These are phyloP conservation scores for Litoditis marina DNA, from an alignment of 2,888 invertebrate species.

Conservation along the genomic window DNA sequence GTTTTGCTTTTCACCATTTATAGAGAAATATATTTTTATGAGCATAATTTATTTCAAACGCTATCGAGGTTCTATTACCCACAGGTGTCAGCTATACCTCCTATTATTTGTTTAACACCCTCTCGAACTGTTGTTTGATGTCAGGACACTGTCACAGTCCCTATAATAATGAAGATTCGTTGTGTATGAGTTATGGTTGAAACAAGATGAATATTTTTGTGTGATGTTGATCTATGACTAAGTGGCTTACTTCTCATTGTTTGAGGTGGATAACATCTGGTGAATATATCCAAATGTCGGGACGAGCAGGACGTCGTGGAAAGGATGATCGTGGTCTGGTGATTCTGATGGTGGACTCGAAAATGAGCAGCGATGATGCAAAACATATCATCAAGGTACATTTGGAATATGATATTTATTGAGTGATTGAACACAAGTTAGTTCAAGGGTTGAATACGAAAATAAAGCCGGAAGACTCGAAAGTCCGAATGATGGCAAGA, in stretches of 20 bases:
- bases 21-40: neutral
- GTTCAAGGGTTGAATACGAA: neutral
- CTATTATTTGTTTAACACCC: neutral
- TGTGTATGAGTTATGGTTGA: neutral
- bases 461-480: too few species aligned
- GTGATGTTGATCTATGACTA: neutral
- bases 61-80: too few species aligned
- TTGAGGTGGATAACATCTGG: slow-evolving; percentile 70
- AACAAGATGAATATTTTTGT: too few species aligned
- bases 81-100: too few species aligned
- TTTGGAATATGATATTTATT: too few species aligned
- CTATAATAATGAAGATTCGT: too few species aligned
- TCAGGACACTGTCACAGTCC: too few species aligned
- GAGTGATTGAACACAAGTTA: neutral
- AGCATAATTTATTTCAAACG: too few species aligned
- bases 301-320: slow-evolving; percentile 85
- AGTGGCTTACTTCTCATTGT: neutral
- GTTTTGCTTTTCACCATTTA: neutral
- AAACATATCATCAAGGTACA: slow-evolving; percentile 68
- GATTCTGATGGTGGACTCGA: slow-evolving; percentile 96
- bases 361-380: slow-evolving; percentile 71
- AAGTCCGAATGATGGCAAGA: too few species aligned
- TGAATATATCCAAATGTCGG: slow-evolving; percentile 99
- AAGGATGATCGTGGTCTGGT: slow-evolving; percentile 92
- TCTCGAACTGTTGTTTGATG: too few species aligned